Base-by-base conservation (phyloP, 1,140 invertebrate species). In the Agrypnia vestita region DNA sequence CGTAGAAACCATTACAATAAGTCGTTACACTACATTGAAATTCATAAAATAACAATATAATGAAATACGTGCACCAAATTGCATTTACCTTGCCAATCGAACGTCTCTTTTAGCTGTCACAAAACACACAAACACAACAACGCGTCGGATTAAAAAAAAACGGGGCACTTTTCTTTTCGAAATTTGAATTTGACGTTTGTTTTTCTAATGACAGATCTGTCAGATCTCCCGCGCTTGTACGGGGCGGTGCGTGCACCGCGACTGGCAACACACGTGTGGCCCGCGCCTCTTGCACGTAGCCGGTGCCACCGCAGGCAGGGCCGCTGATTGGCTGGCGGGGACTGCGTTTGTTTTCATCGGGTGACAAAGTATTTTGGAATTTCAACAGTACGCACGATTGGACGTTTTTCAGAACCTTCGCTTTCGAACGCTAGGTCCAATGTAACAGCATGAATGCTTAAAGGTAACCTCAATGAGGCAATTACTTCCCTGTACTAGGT, bases 161-260 rank as follows among this genome's bases (percentile, higher is more conserved):
- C 46, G 15, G 25, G 25, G 35, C 25, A 12, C 10, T 11, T 19
- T 35, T 1, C 25, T 35, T 35, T 69, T 69, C 19, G 15, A 69
- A 49, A 49, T 69, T 47, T 44, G n/a, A 64, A 69, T 12, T 13
- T n/a, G n/a, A 69, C 64, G 64, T 44, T 69, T 1, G 44, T 69
- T 69, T 69, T 51, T 51, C 49, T 51, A 8, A 13, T 3, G 64
- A 69, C 64, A 47, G 64, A 47, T n/a, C 64, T 69, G 64, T 69
- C 64, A 47, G 25, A 43, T 69, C 64, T 69, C 64, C 64, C 64
- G 64, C 64, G 64, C 64, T 69, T 69, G n/a, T n/a, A n/a, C 15
- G 25, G 6, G 64, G 44, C 4, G 64, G 64, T 10, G 0, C n/a
- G 19, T 62, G 19, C 25, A 35, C 25, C 25, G 6, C 25, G 25